Base-by-base conservation (phyloP, 1,140 invertebrate genomes). In the Stegodyphus dumicola region DNA sequence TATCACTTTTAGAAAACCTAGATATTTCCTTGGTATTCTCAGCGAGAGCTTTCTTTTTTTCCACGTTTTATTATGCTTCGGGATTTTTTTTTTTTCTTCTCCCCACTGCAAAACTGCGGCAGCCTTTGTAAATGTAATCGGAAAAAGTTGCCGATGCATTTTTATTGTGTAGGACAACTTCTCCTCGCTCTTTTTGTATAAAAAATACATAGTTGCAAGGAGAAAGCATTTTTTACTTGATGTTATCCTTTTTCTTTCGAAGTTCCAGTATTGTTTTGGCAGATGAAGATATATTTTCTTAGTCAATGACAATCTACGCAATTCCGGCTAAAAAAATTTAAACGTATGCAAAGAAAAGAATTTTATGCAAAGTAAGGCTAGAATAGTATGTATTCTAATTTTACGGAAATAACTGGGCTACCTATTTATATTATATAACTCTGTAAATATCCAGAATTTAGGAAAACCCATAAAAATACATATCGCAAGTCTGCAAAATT, bases 111-210 rank as follows among this genome's bases (percentile, higher is more conserved):
- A 69, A 33, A 83, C n/a, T 64, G 71, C 70, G 33, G 65, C 52
- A 15, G 56, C 51, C 18, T 85, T 85, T 77, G 81, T 76, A 77
- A 77, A 85, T 70, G 81, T 77, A 85, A 85, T 85, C 81, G 81
- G 81, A 85, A 85, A 83, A 85, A 85, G 81, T 85, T 85, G 74
- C 73, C 74, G 73, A 85, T 85, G 81, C 81, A 85, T 85, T 85
- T 85, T 85, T 85, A 85, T 85, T 85, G 81, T 85, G 81, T 85
- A 76, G 81, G 74, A 85, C 81, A 85, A 76, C 73, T 85, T 77
- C 60, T 48, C 51, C 51, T 13, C 60, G 52, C 33, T 85, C 15
- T 77, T n/a, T 80, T 66, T 84, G 7, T 66, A 64, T 54, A 33
- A 33, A 83, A 83, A 83, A 83, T 48, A 76, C 17, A 33, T 52